These are phyloP conservation scores for Haliclystus octoradiatus DNA, from an alignment of 30 jellyfish, hydroid and myxozoan genomes.

Conservation along the genomic window DNA sequence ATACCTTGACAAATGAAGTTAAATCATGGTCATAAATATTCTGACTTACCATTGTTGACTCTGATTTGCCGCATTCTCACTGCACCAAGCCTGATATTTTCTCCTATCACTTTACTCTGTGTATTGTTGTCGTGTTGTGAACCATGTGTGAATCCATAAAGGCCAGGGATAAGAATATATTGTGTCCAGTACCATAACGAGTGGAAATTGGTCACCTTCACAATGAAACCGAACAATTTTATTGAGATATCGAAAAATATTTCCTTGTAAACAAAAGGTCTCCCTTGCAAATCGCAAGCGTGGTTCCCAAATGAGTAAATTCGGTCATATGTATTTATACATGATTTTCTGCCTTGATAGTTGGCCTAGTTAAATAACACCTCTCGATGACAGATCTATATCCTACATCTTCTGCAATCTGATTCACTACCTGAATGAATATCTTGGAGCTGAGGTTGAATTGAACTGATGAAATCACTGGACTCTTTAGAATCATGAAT, in stretches of 20 bases:
- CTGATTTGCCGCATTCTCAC: constrained; percentile 64
- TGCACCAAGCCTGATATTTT: constrained; percentile 41
- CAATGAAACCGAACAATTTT: background rate
- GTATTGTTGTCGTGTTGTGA: constrained; percentile 27
- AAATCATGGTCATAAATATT: too few relatives aligned
- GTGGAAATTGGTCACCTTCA: constrained; percentile 31
- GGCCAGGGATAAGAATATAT: constrained; percentile 45
- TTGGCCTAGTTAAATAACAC: too few relatives aligned
- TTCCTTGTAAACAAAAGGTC: background rate
- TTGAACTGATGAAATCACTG: too few relatives aligned
- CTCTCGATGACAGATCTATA: too few relatives aligned
- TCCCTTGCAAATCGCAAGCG: constrained; percentile 2
- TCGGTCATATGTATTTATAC: too few relatives aligned
- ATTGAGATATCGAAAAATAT: background rate
- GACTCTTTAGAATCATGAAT: too few relatives aligned
- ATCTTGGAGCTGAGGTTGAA: too few relatives aligned
- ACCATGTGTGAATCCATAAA: constrained; percentile 5
- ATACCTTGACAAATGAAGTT: too few relatives aligned
- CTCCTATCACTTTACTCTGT: constrained; percentile 38
- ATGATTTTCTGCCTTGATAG: too few relatives aligned
- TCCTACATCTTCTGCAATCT: too few relatives aligned
- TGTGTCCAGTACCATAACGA: constrained; percentile 58
- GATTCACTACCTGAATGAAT: too few relatives aligned
- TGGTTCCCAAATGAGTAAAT: too few relatives aligned
- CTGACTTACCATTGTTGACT: constrained; percentile 37